Percentiles rank a stretch among this genome's conserved stretches.
phyloP scores from a whole-genome alignment of 2,797 vertebrate species.

The Oreonectes daqikongensis region DNA sequence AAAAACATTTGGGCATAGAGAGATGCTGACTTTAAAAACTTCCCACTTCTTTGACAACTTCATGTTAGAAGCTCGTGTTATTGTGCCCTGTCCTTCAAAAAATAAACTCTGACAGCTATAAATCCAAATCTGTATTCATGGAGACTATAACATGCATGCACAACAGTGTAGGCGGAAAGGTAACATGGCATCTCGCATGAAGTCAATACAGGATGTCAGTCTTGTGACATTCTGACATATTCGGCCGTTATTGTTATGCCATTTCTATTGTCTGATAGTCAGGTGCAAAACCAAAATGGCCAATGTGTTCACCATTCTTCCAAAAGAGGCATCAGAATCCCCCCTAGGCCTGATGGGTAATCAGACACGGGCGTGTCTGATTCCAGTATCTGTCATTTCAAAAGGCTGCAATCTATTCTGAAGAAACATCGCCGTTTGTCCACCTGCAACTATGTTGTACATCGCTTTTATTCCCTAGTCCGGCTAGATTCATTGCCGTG shows the following conservation, averaged over 20 bases:
- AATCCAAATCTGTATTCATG: not conserved
- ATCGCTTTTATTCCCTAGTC: slow-evolving; percentile 69
- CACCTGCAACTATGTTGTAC: slow-evolving; percentile 71
- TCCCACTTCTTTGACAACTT: slow-evolving; percentile 51
- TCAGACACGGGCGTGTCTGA: slow-evolving; percentile 73
- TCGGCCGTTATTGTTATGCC: not conserved
- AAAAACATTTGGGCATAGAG: slow-evolving; percentile 68
- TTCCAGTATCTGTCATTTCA: slow-evolving; percentile 64
- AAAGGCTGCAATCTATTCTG: slow-evolving; percentile 72
- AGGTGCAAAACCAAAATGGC: not conserved
- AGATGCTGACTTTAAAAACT: slow-evolving; percentile 70
- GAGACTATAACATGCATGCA: not conserved
- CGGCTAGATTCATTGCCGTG: slow-evolving; percentile 50
- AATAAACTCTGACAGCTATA: not conserved
- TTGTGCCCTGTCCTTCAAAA: not conserved
- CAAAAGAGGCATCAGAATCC: not conserved
- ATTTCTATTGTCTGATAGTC: not conserved
- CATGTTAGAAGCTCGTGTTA: not conserved
- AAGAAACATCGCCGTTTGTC: slow-evolving; percentile 69
- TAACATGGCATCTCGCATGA: not conserved
- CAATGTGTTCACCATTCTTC: not conserved
- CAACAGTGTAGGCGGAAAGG: not conserved
- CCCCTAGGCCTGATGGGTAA: slow-evolving; percentile 53
- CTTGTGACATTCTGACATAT: not conserved
- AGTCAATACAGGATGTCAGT: not conserved